Conservation (phyloP, 35 echinoderm and acorn worm species). For the Lytechinus pictus region DNA sequence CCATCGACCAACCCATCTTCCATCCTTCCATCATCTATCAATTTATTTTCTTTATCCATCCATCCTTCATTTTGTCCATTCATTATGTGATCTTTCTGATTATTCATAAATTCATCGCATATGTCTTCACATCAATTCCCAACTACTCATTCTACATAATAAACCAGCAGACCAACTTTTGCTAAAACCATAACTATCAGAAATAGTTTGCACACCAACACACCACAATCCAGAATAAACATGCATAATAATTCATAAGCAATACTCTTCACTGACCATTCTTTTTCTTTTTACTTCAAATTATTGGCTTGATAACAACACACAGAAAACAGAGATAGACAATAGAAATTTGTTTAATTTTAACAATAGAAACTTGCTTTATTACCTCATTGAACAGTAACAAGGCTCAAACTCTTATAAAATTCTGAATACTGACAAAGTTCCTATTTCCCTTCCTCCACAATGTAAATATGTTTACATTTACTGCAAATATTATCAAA, state of each 20-base stretch:
- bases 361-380: slow-evolving; percentile 33
- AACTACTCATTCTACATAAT: background rate
- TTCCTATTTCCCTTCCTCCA: background rate
- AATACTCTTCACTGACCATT: background rate
- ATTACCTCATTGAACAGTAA: slow-evolving; percentile 12
- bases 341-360: background rate
- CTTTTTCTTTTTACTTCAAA: no score
- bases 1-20: background rate
- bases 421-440: slow-evolving; percentile 44
- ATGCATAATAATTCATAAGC: background rate
- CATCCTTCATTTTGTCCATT: no score
- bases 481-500: slow-evolving; percentile 29
- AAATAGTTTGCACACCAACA: background rate
- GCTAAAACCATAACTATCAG: background rate
- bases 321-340: no score
- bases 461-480: background rate
- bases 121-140: no score
- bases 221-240: background rate
- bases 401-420: background rate
- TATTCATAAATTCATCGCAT: no score
- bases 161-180: background rate
- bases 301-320: no score
- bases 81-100: no score
- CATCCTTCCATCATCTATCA: no score
- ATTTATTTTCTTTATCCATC: no score